Evolutionary conservation across 2,113 vertebrate genomes (phyloP).

Genomic region (Murina feae): DNA sequence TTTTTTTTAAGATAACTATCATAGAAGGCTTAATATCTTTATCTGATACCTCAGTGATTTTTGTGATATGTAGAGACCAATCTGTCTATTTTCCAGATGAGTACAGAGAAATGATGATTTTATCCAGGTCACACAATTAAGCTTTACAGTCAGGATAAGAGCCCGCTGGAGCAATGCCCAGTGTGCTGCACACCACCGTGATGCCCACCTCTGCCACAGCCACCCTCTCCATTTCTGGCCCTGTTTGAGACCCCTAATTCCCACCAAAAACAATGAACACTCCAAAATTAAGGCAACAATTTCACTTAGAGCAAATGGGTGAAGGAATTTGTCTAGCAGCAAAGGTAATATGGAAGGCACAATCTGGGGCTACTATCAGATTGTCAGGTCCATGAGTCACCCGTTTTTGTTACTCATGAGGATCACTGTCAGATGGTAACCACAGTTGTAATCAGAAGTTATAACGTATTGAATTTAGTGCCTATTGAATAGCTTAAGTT

Average conservation of each 20-base stretch:
- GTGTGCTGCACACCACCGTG: accelerated
- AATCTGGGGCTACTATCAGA: accelerated
- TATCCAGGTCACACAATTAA: background rate
- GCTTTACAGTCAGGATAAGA: background rate
- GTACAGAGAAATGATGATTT: background rate
- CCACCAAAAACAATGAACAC: background rate
- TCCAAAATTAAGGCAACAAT: background rate
- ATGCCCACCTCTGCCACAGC: background rate
- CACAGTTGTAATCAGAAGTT: background rate
- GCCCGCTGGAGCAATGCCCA: background rate
- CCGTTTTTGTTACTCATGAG: background rate
- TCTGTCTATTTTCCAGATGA: background rate
- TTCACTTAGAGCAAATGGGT: background rate
- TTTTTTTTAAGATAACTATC: background rate
- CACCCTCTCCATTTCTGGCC: background rate
- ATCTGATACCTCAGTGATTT: background rate
- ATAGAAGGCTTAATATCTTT: background rate
- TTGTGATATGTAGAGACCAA: background rate
- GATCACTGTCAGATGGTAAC: background rate
- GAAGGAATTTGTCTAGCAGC: background rate
- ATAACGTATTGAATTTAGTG: background rate
- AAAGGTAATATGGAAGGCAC: background rate
- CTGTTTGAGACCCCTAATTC: background rate
- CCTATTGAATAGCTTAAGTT: background rate
- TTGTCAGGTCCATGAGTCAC: background rate